phyloP scores from a whole-genome alignment of 2,113 vertebrate genomes.

The Nothocercus julius region DNA sequence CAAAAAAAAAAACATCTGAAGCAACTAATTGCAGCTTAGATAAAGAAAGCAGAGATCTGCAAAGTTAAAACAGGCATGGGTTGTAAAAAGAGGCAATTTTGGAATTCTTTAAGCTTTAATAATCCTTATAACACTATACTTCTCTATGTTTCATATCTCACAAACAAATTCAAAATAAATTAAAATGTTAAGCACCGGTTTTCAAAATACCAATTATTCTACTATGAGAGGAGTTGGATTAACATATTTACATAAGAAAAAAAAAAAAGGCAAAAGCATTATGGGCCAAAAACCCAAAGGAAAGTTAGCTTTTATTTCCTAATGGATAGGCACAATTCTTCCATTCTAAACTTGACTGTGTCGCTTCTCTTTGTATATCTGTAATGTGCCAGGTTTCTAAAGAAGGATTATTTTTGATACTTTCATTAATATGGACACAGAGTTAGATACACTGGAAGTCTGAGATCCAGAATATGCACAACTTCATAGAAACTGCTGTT shows the following conservation, averaged over 20 bases:
- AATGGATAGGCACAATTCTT: not conserved
- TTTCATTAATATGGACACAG: conserved; percentile 4
- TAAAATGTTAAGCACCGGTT: not conserved
- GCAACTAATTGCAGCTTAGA: not conserved
- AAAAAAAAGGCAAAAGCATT: not conserved
- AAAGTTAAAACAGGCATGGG: not conserved
- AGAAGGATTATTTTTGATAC: not conserved
- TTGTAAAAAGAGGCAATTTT: not conserved
- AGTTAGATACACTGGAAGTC: not conserved
- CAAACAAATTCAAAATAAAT: conserved; percentile 4
- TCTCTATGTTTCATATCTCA: not conserved
- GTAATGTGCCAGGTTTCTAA: not conserved
- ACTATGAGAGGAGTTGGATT: not conserved
- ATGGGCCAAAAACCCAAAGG: not conserved
- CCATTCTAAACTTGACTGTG: not conserved
- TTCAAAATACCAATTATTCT: not conserved
- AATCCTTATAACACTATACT: not conserved
- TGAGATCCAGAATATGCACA: not conserved
- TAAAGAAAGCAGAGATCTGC: not conserved
- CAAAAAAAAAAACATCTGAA: not conserved
- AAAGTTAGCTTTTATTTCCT: not conserved
- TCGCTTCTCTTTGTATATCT: not conserved
- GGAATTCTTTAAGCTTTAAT: not conserved
- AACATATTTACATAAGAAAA: not conserved
- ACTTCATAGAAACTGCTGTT: not conserved